Evolutionary conservation across 2,113 vertebrate species (phyloP).

Genomic region (Macroglossus sobrinus): DNA sequence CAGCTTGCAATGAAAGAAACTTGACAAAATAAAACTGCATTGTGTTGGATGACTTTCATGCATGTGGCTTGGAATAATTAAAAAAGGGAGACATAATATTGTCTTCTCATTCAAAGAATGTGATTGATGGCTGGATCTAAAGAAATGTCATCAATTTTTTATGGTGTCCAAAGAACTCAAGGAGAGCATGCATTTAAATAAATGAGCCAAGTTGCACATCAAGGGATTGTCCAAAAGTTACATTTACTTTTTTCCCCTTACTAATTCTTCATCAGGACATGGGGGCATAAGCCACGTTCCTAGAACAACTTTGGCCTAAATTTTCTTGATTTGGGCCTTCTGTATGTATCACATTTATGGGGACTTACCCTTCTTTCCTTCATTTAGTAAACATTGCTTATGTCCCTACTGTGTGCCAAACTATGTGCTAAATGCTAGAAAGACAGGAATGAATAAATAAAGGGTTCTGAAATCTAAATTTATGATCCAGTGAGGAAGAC

Average conservation of each 20-base stretch:
- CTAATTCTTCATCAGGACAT: neutral
- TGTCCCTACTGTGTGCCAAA: neutral
- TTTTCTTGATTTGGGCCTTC: neutral
- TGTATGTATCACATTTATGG: neutral
- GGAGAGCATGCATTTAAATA: neutral
- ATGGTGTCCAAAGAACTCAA: neutral
- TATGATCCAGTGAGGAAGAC: neutral
- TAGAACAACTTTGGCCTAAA: neutral
- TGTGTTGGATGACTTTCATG: conserved; percentile 29
- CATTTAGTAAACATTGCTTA: neutral
- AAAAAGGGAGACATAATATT: conserved; percentile 4
- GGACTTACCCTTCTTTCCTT: neutral
- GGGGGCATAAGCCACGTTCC: neutral
- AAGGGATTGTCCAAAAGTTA: neutral
- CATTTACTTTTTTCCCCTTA: neutral
- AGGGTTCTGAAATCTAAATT: neutral
- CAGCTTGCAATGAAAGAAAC: conserved; percentile 4
- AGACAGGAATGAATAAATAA: neutral
- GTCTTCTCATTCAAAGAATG: conserved; percentile 32
- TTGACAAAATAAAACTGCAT: conserved; percentile 57
- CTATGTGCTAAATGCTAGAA: neutral
- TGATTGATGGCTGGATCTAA: conserved; percentile 16
- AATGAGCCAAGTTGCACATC: neutral
- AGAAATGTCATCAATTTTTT: conserved; percentile 43
- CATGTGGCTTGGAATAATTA: conserved; percentile 32